phyloP scores from a whole-genome alignment of 2,797 vertebrate species.

The Selene dorsalis region DNA sequence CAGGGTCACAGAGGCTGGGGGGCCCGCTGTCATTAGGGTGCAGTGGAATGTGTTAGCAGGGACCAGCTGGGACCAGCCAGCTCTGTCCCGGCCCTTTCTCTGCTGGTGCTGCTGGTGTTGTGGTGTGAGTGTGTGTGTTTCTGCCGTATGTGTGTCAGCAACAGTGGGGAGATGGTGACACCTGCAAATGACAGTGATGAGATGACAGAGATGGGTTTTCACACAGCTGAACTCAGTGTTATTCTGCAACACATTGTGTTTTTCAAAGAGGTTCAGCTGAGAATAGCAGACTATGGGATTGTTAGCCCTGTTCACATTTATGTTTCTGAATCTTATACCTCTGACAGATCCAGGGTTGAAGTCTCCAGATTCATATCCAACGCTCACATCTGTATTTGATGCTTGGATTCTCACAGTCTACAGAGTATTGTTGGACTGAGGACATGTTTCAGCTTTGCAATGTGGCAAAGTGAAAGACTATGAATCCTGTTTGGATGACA shows the following conservation, averaged over 20 bases:
- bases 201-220: constrained; percentile 29
- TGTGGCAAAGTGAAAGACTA: constrained; percentile 14
- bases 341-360: not conserved
- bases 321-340: not conserved
- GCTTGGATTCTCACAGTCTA: constrained; percentile 3
- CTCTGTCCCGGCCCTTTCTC: constrained; percentile 66
- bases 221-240: constrained; percentile 15
- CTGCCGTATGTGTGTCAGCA: constrained; percentile 3
- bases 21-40: constrained; percentile 88
- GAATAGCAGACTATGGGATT: not conserved
- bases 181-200: constrained; percentile 63
- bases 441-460: constrained; percentile 21
- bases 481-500: constrained; percentile 30
- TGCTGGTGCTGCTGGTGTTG: constrained; percentile 73
- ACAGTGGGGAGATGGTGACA: constrained; percentile 44
- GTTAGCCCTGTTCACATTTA: constrained; percentile 13
- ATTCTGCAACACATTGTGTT: constrained; percentile 2
- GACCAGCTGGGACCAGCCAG: constrained; percentile 86
- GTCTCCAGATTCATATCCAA: constrained; percentile 19
- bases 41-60: constrained; percentile 88
- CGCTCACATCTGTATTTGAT: constrained; percentile 12
- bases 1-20: constrained; percentile 82
- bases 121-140: constrained; percentile 29
- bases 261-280: constrained; percentile 30
- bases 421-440: not conserved